Evolutionary conservation across 1,140 invertebrate species (phyloP).

Genomic region (Ectropis grisescens): DNA sequence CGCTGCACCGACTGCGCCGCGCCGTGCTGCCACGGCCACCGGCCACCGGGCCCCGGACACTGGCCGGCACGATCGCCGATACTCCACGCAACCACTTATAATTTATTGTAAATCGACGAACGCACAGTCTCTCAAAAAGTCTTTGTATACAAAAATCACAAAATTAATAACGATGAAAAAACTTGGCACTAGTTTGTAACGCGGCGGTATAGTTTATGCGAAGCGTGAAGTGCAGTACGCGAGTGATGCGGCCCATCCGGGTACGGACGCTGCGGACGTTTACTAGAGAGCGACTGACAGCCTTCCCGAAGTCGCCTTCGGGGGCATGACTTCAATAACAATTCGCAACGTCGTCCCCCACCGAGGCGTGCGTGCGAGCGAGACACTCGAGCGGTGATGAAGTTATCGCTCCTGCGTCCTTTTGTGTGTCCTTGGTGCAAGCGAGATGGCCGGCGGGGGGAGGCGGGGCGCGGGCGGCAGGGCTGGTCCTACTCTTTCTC

Average conservation of each 20-base stretch:
- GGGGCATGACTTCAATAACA: constrained; percentile 70
- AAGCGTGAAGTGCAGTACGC: constrained; percentile 22
- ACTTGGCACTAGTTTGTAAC: constrained; percentile 52
- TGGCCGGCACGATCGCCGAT: constrained; percentile 1
- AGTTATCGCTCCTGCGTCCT: constrained; percentile 66
- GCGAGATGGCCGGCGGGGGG: constrained; percentile 28
- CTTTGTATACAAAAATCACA: constrained; percentile 1
- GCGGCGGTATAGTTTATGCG: constrained; percentile 32
- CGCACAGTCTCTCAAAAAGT: too few relatives aligned
- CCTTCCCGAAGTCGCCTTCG: constrained; percentile 68
- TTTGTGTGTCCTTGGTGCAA: constrained; percentile 54
- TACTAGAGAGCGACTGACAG: constrained; percentile 67
- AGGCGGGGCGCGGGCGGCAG: constrained; percentile 33
- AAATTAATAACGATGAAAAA: constrained; percentile 12
- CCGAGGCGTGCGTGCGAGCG: constrained; percentile 53
- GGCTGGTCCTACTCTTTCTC: constrained; percentile 64
- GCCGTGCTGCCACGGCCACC: constrained; percentile 14
- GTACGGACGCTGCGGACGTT: constrained; percentile 61
- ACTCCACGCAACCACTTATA: constrained; percentile 2
- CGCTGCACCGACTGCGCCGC: constrained; percentile 4
- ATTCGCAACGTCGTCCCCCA: constrained; percentile 69
- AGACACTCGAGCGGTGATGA: constrained; percentile 56
- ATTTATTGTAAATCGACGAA: too few relatives aligned
- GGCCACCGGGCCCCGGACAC: constrained; percentile 2
- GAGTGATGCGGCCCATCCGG: constrained; percentile 34